Conservation (phyloP, 2,888 invertebrate species). For the Selenia dentaria region DNA sequence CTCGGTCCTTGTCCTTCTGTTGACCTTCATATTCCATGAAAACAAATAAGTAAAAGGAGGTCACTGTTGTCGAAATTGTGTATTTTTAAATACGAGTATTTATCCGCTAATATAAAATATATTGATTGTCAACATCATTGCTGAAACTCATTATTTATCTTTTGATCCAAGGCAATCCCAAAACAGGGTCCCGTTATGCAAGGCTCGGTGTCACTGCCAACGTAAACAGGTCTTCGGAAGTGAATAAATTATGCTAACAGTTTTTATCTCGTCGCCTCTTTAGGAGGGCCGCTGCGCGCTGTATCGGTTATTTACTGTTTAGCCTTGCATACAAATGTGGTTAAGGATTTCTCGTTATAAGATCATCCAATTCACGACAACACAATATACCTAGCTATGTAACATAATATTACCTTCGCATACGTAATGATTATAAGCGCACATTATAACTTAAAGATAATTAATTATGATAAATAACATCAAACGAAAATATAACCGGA, state of each 20-base stretch:
- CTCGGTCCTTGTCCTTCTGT: slow-evolving; percentile 6
- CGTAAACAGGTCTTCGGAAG: slow-evolving; percentile 50
- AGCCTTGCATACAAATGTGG: slow-evolving; percentile 57
- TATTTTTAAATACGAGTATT: too few species aligned
- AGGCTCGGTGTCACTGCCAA: slow-evolving; percentile 40
- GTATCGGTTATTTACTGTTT: slow-evolving; percentile 46
- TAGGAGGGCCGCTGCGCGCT: slow-evolving; percentile 47
- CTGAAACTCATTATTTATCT: too few species aligned
- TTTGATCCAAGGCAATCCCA: slow-evolving; percentile 36
- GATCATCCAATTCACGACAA: slow-evolving; percentile 22
- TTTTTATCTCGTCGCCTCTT: slow-evolving; percentile 56
- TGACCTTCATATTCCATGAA: slow-evolving; percentile 23
- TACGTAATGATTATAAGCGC: too few species aligned
- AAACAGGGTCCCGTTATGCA: slow-evolving; percentile 59
- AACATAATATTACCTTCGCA: too few species aligned
- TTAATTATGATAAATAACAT: too few species aligned
- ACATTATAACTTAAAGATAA: too few species aligned
- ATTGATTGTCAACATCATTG: too few species aligned
- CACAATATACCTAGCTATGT: too few species aligned
- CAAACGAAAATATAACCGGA: background rate
- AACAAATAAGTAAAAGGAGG: background rate
- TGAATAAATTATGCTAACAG: slow-evolving; percentile 63
- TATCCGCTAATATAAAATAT: too few species aligned
- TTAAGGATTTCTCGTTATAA: slow-evolving; percentile 41
- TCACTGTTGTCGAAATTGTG: too few species aligned